Evolutionary conservation across 1,140 invertebrate genomes (phyloP), one percentile per base, ranked within the genome.

Genomic region (Chlorops oryzae): DNA sequence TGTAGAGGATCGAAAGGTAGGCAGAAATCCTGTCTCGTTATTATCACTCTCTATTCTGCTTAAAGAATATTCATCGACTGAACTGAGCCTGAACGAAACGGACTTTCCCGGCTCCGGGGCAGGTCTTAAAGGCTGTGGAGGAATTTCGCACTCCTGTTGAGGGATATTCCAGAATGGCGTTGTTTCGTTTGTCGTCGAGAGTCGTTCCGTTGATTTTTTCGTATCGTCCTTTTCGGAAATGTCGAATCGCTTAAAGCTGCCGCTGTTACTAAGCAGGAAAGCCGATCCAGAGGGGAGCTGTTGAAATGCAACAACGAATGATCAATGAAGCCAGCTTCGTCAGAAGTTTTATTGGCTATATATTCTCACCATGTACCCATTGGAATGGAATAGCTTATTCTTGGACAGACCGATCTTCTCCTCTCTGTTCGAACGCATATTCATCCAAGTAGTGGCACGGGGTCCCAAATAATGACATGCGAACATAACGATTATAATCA

Each of bases 241-340:
- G 54, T 85, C 82, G 64, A 85, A 85, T 24, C 81, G 76, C 52
- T 81, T 80, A 65, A 83, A 85, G 61, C 80, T 84, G 15, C 82
- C 83, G 25, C 76, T 78, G 32, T 73, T 74, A 63, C 81, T 81
- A 21, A 85, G 66, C 28, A 78, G 74, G 44, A 85, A 79, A 59
- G 85, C 83, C 0, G 81, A 82, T 32, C 84, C 82, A 0, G 82
- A 83, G 46, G 78, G 76, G 15, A 84, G 77, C 82, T 82, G 62
- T n/a, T 23, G n/a, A 41, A 3, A 6, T 41, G 10, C 13, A 27
- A 49, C 38, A 50, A 7, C 13, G 28, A 24, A 17, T 32, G 15
- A 37, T 13, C 13, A 35, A n/a, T n/a, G 3, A 35, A 35, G 3
- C 18, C 22, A 21, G 28, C 35, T 15, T 21, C 34, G 22, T 6